These are phyloP conservation scores for Haliclona indistincta DNA, from an alignment of 37 sponge, comb jelly and placozoan genomes.

Conservation along the genomic window DNA sequence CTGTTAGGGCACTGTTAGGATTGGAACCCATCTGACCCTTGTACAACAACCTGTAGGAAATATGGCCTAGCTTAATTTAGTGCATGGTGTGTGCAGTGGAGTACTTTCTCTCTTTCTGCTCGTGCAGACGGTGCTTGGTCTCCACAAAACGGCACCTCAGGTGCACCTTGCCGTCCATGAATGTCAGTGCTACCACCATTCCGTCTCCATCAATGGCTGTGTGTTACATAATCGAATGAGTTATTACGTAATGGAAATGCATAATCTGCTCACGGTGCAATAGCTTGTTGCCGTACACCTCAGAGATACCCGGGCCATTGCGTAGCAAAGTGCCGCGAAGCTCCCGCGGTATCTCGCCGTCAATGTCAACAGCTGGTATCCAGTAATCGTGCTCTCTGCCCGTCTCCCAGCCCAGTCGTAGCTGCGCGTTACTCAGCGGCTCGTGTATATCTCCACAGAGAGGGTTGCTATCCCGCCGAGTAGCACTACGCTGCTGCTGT, in stretches of 20 bases:
- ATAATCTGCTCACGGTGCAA: constrained; percentile 66
- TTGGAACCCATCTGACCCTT: constrained; percentile 87
- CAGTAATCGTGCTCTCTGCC: constrained; percentile 68
- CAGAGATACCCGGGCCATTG: constrained; percentile 87
- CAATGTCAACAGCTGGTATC: constrained; percentile 72
- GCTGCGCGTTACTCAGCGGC: constrained; percentile 31
- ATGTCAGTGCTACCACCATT: constrained; percentile 84
- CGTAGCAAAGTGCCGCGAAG: constrained; percentile 74
- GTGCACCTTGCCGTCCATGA: constrained; percentile 76
- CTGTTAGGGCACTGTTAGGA: constrained; percentile 53
- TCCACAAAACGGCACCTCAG: constrained; percentile 74
- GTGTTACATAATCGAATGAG: neutral
- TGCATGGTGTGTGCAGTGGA: too few relatives aligned
- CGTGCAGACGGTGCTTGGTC: constrained; percentile 58
- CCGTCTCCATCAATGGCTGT: constrained; percentile 97
- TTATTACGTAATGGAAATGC: neutral
- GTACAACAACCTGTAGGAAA: too few relatives aligned
- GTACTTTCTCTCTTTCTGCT: constrained; percentile 49
- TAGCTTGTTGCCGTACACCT: constrained; percentile 80
- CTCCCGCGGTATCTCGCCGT: constrained; percentile 57
- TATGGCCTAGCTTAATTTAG: too few relatives aligned
- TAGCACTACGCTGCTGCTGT: too few relatives aligned
- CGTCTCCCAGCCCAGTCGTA: constrained; percentile 60
- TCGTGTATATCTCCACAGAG: constrained; percentile 47
- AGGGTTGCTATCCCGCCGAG: too few relatives aligned